A percentile compares a stretch with the other conserved stretches of the same genome.
These are phyloP conservation scores for Polypedilum pembai DNA, from an alignment of 1,140 invertebrate genomes.

Conservation along the genomic window DNA sequence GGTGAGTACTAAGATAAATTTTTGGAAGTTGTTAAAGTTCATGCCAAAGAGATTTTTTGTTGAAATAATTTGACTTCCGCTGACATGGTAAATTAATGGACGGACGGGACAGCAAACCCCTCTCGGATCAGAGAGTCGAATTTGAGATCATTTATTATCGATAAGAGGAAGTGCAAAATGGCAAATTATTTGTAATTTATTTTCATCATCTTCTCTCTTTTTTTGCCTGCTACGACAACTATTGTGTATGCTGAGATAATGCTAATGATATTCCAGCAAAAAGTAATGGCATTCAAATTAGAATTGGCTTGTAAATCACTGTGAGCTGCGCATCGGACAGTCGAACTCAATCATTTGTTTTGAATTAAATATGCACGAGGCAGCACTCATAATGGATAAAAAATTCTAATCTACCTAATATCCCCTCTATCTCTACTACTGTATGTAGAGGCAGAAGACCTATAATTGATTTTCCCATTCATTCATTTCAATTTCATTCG, in stretches of 20 bases:
- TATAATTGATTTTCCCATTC: conserved; percentile 13
- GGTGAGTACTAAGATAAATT: background rate
- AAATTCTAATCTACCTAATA: conserved; percentile 14
- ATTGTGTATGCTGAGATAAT: no score
- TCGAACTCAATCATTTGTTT: background rate
- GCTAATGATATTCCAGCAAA: no score
- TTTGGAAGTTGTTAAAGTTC: conserved; percentile 26
- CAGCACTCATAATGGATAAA: background rate
- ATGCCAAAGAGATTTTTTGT: background rate
- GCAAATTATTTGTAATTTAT: conserved; percentile 22
- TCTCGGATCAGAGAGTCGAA: background rate
- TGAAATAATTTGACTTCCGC: conserved; percentile 26
- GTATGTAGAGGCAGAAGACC: background rate
- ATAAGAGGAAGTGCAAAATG: conserved; percentile 28
- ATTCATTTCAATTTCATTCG: background rate
- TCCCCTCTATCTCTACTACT: no score
- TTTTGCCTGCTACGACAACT: background rate
- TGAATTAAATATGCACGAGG: conserved; percentile 8
- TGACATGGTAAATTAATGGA: conserved; percentile 28
- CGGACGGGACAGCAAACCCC: background rate
- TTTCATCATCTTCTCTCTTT: background rate
- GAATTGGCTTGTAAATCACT: no score
- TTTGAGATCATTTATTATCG: conserved; percentile 21
- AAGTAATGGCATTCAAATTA: no score
- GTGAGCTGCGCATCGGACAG: background rate